Evolutionary conservation across 2,888 invertebrate genomes (phyloP), one percentile per base, ranked within the genome.

Genomic region (Andrena praecox): DNA sequence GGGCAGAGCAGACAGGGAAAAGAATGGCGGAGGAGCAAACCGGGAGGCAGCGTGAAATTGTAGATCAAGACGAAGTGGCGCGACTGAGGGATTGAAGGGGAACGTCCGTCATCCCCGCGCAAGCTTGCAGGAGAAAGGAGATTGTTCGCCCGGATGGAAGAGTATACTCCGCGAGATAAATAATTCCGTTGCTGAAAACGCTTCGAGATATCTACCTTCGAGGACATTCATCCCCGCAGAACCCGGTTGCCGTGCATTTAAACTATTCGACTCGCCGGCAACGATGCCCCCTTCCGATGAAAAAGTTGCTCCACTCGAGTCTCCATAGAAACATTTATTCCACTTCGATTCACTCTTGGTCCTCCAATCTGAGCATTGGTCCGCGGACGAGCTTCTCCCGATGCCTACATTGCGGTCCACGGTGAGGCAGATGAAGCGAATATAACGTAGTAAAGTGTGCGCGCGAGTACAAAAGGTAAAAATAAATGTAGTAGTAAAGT

Each of bases 1-100:
- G 42, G 29, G 24, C 29, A 8, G 35, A 48, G 24, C 29, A 8
- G 35, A 48, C n/a, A 20, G 3, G 54, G 8, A 7, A 4, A 33
- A 42, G 52, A 12, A 12, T 5, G 7, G 24, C 8, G 10, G 12
- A 2, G n/a, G 35, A 16, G 6, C 8, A 1, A n/a, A 10, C 42
- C 6, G 0, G 20, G 4, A 29, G 6, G n/a, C 10, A 33, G 48
- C 27, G 66, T 33, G 50, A 73, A 70, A 71, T 27, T 52, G 33
- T 71, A 59, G 63, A 82, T 71, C 70, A 69, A 54, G 56, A 66
- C 16, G 62, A 66, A 71, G 70, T 59, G 33, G 52, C n/a, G 20
- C 48, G 10, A 29, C 12, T 63, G 29, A 42, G 29, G 60, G 27
- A 48, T 60, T 63, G 48, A 60, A 70, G 71, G 33, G 59, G 24